These are phyloP conservation scores for Pseudomugil gertrudae DNA, from an alignment of 2,797 vertebrate genomes.

Conservation along the genomic window DNA sequence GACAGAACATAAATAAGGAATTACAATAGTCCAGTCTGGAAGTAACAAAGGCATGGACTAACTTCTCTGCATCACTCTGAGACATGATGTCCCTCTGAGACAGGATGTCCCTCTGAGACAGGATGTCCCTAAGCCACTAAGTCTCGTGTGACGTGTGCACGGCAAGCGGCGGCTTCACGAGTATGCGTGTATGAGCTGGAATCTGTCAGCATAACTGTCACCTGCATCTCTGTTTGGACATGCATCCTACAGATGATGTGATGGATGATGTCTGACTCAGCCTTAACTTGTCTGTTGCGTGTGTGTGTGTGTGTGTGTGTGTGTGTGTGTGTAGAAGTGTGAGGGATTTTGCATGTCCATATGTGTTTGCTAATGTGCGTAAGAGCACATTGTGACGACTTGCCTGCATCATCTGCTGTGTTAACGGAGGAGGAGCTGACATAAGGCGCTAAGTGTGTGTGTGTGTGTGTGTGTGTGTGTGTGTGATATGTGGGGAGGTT, in stretches of 20 bases:
- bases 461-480: conserved; percentile 8
- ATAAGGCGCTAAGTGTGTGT: conserved; percentile 41
- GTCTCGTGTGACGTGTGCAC: conserved; percentile 9
- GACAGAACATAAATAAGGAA: too few relatives aligned
- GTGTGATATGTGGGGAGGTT: conserved; percentile 43
- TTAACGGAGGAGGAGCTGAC: conserved; percentile 50
- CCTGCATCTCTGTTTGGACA: conserved; percentile 20
- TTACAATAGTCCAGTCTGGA: too few relatives aligned
- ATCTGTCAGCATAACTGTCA: conserved; percentile 30
- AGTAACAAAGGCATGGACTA: too few relatives aligned
- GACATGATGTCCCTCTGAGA: too few relatives aligned
- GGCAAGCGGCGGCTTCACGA: conserved; percentile 22
- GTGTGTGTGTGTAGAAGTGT: not conserved
- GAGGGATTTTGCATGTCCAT: conserved; percentile 14
- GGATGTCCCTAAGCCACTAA: too few relatives aligned
- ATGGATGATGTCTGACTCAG: conserved; percentile 41
- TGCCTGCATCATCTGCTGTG: conserved; percentile 56
- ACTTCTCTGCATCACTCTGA: too few relatives aligned
- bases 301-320: conserved; percentile 7
- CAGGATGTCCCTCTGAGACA: too few relatives aligned
- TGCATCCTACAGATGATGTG: conserved; percentile 14
- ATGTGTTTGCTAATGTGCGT: conserved; percentile 33
- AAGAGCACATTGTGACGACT: conserved; percentile 29
- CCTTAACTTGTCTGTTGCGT: conserved; percentile 29
- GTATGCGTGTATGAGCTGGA: conserved; percentile 13